Base-by-base conservation (phyloP, 2,113 vertebrate genomes). In the Syngnathus floridae region DNA sequence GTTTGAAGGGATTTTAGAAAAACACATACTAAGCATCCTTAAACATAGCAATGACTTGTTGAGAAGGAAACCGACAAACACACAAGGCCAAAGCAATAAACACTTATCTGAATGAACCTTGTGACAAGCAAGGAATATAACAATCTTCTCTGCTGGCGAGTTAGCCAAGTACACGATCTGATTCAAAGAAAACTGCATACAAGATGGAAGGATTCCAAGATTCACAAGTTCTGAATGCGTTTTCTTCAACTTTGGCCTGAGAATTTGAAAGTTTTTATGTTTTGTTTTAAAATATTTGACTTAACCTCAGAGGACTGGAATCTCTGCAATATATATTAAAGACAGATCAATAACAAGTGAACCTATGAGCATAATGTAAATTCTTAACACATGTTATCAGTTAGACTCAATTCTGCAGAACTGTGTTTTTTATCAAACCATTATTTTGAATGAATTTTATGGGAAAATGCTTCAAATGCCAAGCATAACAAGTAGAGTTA, bases 81-180 rank as follows among this genome's bases (percentile, higher is more conserved):
- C 38, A 56, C 22, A 51, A 49, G 72, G 51, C 70, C 35, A 0
- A 56, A 61, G 78, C 68, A 36, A 70, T 66, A 70, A 77, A 83
- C 26, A 58, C 49, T 76, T 83, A 82, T 79, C 77, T 64, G 73
- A 63, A 61, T 74, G 70, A 63, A 77, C 82, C 72, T 73, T 79
- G 77, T 66, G 40, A 69, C n/a, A 6, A 35, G 45, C 65, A 62
- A 5, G 22, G 46, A 41, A 55, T 43, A 22, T 11, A 31, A 36
- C 0, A 5, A 12, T 52, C 59, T 52, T 26, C 41, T 31, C 59
- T 31, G 17, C 64, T 21, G 46, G 26, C 13, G 19, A 64, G 64
- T 8, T 35, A 64, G n/a, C 54, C 36, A 38, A 65, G 43, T 21
- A 26, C 43, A 1, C 21, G 21, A 2, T 54, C 35, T 38, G 11